phyloP scores from a whole-genome alignment of 1,140 invertebrate genomes.

The Ostrea edulis region DNA sequence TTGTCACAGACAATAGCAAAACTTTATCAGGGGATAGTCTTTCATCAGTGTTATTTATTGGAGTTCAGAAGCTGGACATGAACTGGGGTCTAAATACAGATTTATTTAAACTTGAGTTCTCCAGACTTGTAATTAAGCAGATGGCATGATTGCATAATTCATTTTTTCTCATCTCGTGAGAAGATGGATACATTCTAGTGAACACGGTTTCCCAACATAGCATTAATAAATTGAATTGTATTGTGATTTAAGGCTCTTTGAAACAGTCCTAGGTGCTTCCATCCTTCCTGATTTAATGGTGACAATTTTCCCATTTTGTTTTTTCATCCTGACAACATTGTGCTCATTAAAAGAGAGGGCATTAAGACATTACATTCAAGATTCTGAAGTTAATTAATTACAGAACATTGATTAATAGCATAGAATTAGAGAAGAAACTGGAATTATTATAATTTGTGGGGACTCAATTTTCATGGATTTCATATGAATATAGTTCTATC shows the following conservation, averaged over 20 bases:
- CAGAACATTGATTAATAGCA: background rate
- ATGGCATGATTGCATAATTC: constrained; percentile 34
- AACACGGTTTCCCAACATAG: background rate
- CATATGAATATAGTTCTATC: too few relatives aligned
- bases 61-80: background rate
- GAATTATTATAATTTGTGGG: too few relatives aligned
- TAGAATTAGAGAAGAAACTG: background rate
- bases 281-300: background rate
- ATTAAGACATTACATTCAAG: background rate
- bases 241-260: background rate
- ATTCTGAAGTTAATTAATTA: background rate
- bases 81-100: constrained; percentile 14
- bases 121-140: background rate
- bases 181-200: constrained; percentile 5
- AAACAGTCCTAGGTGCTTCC: background rate
- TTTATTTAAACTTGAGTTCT: background rate
- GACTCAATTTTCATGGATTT: too few relatives aligned
- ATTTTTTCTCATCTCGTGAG: background rate
- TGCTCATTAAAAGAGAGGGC: constrained; percentile 8
- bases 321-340: background rate
- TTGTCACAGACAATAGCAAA: background rate
- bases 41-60: constrained; percentile 4
- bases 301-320: constrained; percentile 3
- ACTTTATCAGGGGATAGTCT: background rate
- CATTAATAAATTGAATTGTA: constrained; percentile 17